Base-by-base conservation (phyloP, 2,888 invertebrate genomes). In the Arctia plantaginis region DNA sequence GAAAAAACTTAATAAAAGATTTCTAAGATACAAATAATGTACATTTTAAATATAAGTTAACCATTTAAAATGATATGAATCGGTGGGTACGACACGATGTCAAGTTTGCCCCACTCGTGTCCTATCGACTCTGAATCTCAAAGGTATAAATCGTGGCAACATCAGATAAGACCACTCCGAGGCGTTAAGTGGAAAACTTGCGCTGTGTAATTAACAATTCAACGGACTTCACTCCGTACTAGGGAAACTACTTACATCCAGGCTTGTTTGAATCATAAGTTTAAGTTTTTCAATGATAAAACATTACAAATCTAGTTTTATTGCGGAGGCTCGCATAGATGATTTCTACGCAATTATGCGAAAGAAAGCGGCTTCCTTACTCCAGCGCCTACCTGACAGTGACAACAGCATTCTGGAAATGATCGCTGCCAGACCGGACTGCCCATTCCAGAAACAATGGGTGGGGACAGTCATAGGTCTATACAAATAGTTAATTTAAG, bases 131-230 rank as follows among this genome's bases (percentile, higher is more conserved):
- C 77, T 69, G 82, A 85, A 92, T 91, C 89, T 90, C 88, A 89
- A 87, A 89, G 87, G 86, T 86, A 90, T 92, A 91, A 91, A 92
- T 91, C 90, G 88, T 85, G 77, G 84, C 82, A 88, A 85, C 88
- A 92, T 91, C 92, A 87, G 92, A 93, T 92, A 92, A 89, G 73
- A 85, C 82, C 85, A 84, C 85, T 89, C 81, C 83, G 87, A 87
- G 90, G 92, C 90, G 92, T 89, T 92, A 93, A 94, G 93, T 92
- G 92, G 91, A 91, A 92, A 94, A 93, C 91, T 93, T 92, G 90
- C 87, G 91, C 89, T 87, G 86, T 90, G 89, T 91, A 93, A 93
- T 94, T 94, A 94, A 93, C 92, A 93, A 94, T 94, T 94, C 92
- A 94, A 86, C 90, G 83, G 88, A 89, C 87, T 90, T 89, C 68